Evolutionary conservation across 2,113 vertebrate genomes (phyloP), one percentile per base, ranked within the genome.

Genomic region (Poeciliopsis prolifica): DNA sequence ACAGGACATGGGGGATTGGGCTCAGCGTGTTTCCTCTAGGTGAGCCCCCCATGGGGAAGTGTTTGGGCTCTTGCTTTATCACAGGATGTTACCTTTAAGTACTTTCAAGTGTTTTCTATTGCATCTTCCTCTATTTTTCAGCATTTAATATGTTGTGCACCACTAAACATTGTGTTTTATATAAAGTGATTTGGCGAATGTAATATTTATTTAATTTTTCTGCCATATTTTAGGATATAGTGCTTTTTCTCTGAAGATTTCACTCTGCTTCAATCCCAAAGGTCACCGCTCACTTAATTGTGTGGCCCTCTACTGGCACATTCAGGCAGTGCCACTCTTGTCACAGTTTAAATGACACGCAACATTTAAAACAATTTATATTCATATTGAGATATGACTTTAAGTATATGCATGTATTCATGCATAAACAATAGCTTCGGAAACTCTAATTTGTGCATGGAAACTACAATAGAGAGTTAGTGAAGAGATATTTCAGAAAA

Each of bases 251-350:
- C 37, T 63, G 28, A 30, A 63, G 19, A 37, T 77, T 10, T 69
- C 4, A 42, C 3, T 17, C 14, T 70, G 1, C 15, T 71, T 77
- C 3, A 44, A 1, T 58, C 17, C 58, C 26, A 35, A 72, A 76
- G 30, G 44, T 85, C 80, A 74, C 37, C 33, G 48, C 31, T 77
- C 61, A 68, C 60, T 74, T 42, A 73, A 67, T 65, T 11, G 5
- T 80, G 75, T 77, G 68, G 82, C 89, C 89, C 88, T 89, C 89
- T 91, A 72, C 81, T 92, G 89, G 87, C 75, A 54, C 29, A 68
- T 62, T 8, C 48, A 40, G 69, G 82, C 68, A 86, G 58, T 83
- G 67, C 67, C 72, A 68, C 65, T 66, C 14, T 78, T n/a, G 37
- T 61, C 48, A 65, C 51, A 8, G 10, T 58, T 24, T 58, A 58